phyloP scores from a whole-genome alignment of 2,797 vertebrate species.

The Rhadinocentrus ornatus region DNA sequence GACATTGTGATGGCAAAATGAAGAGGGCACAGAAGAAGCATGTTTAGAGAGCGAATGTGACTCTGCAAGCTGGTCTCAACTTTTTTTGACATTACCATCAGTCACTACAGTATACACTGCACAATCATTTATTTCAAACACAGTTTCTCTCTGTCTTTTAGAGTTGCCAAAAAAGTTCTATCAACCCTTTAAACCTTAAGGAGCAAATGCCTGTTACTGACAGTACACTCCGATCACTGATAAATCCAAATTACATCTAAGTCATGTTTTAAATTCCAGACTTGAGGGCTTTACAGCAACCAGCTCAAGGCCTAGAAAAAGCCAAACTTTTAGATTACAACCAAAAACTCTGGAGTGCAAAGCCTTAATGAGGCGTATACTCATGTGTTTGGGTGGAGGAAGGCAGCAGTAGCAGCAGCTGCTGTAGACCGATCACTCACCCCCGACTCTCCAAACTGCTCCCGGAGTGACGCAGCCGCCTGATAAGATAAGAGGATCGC shows the following conservation, averaged over 20 bases:
- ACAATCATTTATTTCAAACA: conserved; percentile 3
- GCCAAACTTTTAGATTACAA: conserved; percentile 54
- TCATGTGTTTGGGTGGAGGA: conserved; percentile 7
- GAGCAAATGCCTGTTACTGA: conserved; percentile 51
- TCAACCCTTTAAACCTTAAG: conserved; percentile 24
- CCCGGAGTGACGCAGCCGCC: conserved; percentile 55
- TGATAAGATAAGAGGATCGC: conserved; percentile 47
- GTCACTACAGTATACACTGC: not conserved
- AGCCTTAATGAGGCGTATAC: conserved; percentile 2
- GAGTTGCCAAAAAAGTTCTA: conserved; percentile 47
- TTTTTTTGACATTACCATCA: conserved; percentile 37
- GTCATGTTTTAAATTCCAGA: conserved; percentile 56
- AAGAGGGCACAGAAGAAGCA: conserved; percentile 20
- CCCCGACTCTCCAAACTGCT: conserved; percentile 42
- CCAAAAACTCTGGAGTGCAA: conserved; percentile 27
- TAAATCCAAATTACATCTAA: conserved; percentile 73
- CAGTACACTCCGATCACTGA: conserved; percentile 43
- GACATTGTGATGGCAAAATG: conserved; percentile 29
- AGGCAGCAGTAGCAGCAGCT: conserved; percentile 10
- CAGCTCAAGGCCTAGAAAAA: conserved; percentile 48
- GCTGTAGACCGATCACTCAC: conserved; percentile 63
- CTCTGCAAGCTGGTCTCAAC: conserved; percentile 18
- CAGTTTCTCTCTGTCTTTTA: conserved; percentile 42
- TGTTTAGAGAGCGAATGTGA: not conserved
- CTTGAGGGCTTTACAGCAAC: conserved; percentile 58